These are phyloP conservation scores for Elaphurus davidianus DNA, from an alignment of 2,113 vertebrate genomes.

Conservation along the genomic window DNA sequence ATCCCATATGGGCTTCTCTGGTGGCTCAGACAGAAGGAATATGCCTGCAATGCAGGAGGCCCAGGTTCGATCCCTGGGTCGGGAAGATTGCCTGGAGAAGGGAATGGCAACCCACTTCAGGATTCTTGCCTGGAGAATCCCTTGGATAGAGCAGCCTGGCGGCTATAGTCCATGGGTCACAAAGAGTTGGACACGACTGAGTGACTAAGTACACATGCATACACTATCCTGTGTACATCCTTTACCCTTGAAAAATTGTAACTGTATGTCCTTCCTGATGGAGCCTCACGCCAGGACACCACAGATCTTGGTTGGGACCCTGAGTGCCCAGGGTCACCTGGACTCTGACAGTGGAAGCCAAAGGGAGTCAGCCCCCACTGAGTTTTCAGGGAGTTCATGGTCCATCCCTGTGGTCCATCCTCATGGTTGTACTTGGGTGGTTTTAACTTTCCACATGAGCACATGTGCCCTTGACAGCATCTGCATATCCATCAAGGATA, in stretches of 20 bases:
- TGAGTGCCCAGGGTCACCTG: neutral
- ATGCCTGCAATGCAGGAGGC: neutral
- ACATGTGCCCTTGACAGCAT: neutral
- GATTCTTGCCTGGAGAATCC: neutral
- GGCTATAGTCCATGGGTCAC: neutral
- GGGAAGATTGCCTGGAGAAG: neutral
- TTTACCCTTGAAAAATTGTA: neutral
- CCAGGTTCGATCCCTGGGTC: neutral
- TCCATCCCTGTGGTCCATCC: neutral
- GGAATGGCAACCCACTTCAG: neutral
- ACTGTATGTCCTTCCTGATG: neutral
- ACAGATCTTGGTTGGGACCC: neutral
- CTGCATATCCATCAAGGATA: no score
- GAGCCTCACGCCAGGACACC: no score
- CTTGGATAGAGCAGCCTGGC: neutral
- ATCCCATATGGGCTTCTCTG: neutral
- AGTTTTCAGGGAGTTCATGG: neutral
- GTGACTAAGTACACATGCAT: neutral
- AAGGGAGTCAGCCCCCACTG: neutral
- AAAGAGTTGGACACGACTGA: neutral
- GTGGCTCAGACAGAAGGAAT: neutral
- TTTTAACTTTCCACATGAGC: neutral
- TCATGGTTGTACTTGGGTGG: fast-evolving
- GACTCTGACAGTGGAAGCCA: neutral
- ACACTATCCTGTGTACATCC: neutral